Conservation (phyloP, 1,140 invertebrate genomes). For the Tachypleus tridentatus region DNA sequence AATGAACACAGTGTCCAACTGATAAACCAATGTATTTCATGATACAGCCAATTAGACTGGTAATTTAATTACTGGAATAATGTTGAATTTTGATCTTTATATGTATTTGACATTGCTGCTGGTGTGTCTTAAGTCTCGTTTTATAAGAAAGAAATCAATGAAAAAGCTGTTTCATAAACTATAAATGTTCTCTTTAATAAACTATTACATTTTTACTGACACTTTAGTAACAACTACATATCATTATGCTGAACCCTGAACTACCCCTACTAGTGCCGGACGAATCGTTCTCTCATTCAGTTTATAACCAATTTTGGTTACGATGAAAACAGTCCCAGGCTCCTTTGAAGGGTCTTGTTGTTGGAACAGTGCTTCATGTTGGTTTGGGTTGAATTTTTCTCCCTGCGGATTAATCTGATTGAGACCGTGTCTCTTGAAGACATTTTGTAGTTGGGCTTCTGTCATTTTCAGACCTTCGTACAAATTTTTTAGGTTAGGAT, state of each 20-base stretch:
- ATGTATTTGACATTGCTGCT: too few species aligned
- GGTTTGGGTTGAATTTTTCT: constrained; percentile 92
- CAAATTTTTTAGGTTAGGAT: constrained; percentile 71
- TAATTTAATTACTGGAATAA: too few species aligned
- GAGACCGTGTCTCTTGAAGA: constrained; percentile 61
- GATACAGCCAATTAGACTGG: too few species aligned
- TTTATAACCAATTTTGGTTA: constrained; percentile 92
- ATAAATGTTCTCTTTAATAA: too few species aligned
- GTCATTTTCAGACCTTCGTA: constrained; percentile 87
- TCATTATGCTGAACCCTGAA: constrained; percentile 41
- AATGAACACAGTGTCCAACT: too few species aligned
- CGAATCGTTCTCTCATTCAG: constrained; percentile 83
- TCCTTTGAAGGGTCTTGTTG: constrained; percentile 68
- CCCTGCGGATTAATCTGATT: constrained; percentile 69
- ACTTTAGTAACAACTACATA: not conserved
- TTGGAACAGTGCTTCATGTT: constrained; percentile 92
- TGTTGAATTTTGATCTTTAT: too few species aligned
- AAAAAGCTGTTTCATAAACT: too few species aligned
- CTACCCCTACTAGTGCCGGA: constrained; percentile 92
- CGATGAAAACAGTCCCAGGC: constrained; percentile 73
- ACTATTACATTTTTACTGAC: too few species aligned
- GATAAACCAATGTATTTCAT: too few species aligned
- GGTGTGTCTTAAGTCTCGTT: too few species aligned
- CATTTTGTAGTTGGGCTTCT: constrained; percentile 63
- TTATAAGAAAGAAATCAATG: too few species aligned